phyloP scores from a whole-genome alignment of 2,888 invertebrate species.

The Calephelis perditalis region DNA sequence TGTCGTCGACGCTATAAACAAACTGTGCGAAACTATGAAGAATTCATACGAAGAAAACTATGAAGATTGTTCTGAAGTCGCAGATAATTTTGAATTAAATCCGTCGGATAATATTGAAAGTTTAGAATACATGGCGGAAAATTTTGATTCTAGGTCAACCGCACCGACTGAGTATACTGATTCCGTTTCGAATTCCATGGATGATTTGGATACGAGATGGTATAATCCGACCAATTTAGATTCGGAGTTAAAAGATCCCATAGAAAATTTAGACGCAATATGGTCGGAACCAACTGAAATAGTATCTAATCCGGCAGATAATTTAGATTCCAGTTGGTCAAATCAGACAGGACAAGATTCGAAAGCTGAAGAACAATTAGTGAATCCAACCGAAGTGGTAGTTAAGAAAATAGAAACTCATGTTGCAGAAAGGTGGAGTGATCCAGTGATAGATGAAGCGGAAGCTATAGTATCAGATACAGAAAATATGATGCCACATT shows the following conservation, averaged over 20 bases:
- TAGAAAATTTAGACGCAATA: conserved; percentile 8
- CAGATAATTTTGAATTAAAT: conserved; percentile 25
- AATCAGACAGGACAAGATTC: conserved; percentile 4
- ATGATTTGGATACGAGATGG: conserved; percentile 5
- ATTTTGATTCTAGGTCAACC: neutral
- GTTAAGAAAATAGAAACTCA: conserved; percentile 40
- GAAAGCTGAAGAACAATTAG: neutral
- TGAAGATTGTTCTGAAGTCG: conserved; percentile 23
- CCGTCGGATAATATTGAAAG: conserved; percentile 23
- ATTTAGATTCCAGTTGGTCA: neutral
- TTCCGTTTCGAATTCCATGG: conserved; percentile 3
- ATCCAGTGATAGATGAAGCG: conserved; percentile 26
- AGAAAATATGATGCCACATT: conserved; percentile 36
- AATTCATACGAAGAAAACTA: conserved; percentile 48
- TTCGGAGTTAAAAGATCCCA: conserved; percentile 4
- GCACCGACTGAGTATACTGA: neutral
- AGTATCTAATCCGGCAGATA: conserved; percentile 18
- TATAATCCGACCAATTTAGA: neutral
- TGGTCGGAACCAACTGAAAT: neutral
- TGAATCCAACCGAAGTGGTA: conserved; percentile 33
- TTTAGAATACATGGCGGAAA: conserved; percentile 1
- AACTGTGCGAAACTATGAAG: conserved; percentile 68
- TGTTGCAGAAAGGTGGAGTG: conserved; percentile 41
- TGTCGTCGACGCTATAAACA: conserved; percentile 71
- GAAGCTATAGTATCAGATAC: conserved; percentile 36